phyloP scores from a whole-genome alignment of 2,888 invertebrate species.

The Sphaerophoria rueppellii region DNA sequence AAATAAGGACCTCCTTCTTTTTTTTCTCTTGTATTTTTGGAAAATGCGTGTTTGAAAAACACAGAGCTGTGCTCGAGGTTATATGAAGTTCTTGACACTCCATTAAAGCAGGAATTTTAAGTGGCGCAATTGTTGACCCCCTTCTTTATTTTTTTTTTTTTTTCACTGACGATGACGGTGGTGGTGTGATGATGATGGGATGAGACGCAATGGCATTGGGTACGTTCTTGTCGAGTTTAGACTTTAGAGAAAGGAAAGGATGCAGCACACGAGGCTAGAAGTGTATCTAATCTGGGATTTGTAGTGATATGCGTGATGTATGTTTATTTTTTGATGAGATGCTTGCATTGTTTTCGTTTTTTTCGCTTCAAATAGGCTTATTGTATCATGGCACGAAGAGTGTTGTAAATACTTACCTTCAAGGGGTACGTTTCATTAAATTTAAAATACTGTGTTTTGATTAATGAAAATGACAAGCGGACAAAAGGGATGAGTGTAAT shows the following conservation, averaged over 20 bases:
- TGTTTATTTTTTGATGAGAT: constrained; percentile 48
- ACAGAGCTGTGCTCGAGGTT: constrained; percentile 54
- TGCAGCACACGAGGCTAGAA: constrained; percentile 37
- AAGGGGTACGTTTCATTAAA: constrained; percentile 17
- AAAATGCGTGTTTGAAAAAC: constrained; percentile 65
- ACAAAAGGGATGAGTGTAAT: not conserved
- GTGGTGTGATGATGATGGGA: constrained; percentile 14
- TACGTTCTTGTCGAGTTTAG: not conserved
- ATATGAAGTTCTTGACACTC: constrained; percentile 70
- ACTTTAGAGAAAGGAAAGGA: constrained; percentile 44
- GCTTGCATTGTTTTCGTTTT: constrained; percentile 39
- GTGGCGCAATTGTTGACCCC: constrained; percentile 72
- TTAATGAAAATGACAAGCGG: constrained; percentile 49
- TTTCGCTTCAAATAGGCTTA: constrained; percentile 27
- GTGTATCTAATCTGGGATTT: constrained; percentile 57
- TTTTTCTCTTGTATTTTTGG: not conserved
- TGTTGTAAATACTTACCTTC: constrained; percentile 1
- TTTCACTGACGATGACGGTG: too few species aligned
- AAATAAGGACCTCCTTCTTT: constrained; percentile 36
- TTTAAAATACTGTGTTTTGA: constrained; percentile 28
- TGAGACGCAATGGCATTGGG: constrained; percentile 19
- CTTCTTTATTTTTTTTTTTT: constrained; percentile 35
- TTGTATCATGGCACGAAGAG: constrained; percentile 57
- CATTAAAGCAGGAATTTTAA: constrained; percentile 69
- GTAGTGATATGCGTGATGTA: constrained; percentile 54